Evolutionary conservation across 2,888 invertebrate species (phyloP).

Genomic region (Exephanes ischioxanthus): DNA sequence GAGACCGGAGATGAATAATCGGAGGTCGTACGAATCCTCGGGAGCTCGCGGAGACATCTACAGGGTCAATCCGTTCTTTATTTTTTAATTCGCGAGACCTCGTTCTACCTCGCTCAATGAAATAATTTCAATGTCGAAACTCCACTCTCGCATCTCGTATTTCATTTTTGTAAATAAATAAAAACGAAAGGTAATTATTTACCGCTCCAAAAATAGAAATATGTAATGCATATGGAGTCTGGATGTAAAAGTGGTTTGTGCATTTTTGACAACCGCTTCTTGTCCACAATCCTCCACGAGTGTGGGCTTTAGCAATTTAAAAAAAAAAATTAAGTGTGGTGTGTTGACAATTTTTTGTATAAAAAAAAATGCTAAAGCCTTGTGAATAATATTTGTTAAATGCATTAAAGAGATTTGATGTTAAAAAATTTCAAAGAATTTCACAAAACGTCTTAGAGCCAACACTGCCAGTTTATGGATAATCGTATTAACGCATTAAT

Average conservation of each 20-base stretch:
- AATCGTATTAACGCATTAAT: conserved; percentile 40
- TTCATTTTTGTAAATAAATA: conserved; percentile 9
- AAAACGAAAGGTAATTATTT: neutral
- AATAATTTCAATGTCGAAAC: conserved; percentile 25
- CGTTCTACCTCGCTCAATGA: conserved; percentile 27
- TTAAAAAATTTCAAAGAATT: neutral
- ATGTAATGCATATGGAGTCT: too few species aligned
- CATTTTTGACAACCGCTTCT: too few species aligned
- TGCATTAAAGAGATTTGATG: neutral
- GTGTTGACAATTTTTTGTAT: neutral
- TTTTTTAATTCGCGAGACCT: conserved; percentile 26
- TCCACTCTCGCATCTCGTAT: neutral
- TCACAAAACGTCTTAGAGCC: conserved; percentile 8
- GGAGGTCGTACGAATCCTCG: conserved; percentile 22
- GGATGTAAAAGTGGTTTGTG: too few species aligned
- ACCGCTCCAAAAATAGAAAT: neutral
- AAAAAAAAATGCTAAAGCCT: too few species aligned
- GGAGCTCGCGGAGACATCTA: neutral
- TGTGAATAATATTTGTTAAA: too few species aligned
- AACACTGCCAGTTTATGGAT: conserved; percentile 27
- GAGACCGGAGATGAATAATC: conserved; percentile 20
- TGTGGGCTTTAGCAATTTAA: neutral
- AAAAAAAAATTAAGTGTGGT: neutral
- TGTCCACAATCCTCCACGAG: neutral
- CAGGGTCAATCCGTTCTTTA: conserved; percentile 6